A percentile compares a stretch with the other conserved stretches of the same genome.
phyloP scores from a whole-genome alignment of 2,797 vertebrate species.

The Sparidentex hasta region DNA sequence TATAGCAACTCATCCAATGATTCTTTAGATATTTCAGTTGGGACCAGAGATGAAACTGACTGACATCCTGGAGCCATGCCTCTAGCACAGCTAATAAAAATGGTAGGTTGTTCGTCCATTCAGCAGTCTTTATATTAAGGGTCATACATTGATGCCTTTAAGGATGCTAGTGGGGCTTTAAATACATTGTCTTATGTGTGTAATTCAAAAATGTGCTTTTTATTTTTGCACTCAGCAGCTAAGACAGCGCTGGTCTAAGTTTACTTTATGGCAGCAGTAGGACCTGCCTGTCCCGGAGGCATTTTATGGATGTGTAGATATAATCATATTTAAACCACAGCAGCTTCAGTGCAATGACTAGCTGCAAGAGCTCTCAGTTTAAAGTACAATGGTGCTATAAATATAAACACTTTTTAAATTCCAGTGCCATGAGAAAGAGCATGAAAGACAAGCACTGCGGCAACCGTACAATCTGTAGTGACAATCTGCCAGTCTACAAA shows the following conservation, averaged over 20 bases:
- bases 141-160: background rate
- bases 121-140: background rate
- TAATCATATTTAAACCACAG: background rate
- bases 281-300: background rate
- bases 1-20: too few relatives aligned
- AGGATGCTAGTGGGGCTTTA: background rate
- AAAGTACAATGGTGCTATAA: background rate
- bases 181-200: background rate
- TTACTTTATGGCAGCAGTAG: background rate
- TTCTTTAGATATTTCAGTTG: background rate
- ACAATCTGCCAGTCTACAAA: too few relatives aligned
- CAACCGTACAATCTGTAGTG: too few relatives aligned
- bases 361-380: background rate
- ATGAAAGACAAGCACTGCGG: too few relatives aligned
- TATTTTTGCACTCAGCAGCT: background rate
- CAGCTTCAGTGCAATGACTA: background rate
- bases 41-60: background rate
- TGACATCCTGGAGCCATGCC: background rate
- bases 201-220: too few relatives aligned
- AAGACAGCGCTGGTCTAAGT: background rate
- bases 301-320: background rate
- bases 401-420: too few relatives aligned
- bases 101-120: background rate
- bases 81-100: background rate
- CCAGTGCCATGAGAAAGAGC: too few relatives aligned